Evolutionary conservation across 1,140 invertebrate genomes (phyloP).

Genomic region (Nebria ingens): DNA sequence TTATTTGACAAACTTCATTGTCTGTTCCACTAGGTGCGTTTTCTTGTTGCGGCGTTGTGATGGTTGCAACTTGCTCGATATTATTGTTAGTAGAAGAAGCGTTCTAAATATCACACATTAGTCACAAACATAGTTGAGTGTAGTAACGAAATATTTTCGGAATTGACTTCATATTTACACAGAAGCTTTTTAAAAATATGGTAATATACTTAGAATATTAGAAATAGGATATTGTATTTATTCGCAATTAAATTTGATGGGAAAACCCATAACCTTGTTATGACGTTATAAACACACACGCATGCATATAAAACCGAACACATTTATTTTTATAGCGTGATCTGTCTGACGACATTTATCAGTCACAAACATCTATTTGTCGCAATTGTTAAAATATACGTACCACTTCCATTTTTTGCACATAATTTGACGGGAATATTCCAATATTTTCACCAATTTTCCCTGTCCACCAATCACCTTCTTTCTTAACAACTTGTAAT

Average conservation of each 20-base stretch:
- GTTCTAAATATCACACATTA: constrained; percentile 16
- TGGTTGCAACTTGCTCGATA: constrained; percentile 4
- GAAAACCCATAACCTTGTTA: no score
- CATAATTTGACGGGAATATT: constrained; percentile 94
- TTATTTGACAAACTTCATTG: constrained; percentile 34
- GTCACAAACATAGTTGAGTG: constrained; percentile 13
- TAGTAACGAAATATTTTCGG: background rate
- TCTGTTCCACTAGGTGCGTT: constrained; percentile 22
- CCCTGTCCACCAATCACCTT: constrained; percentile 99
- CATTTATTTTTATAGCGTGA: no score
- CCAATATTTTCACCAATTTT: constrained; percentile 64
- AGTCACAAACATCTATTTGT: no score
- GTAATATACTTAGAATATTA: no score
- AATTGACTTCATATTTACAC: background rate
- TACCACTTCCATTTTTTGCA: constrained; percentile 52
- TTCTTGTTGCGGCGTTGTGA: constrained; percentile 12
- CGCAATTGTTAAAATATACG: constrained; percentile 18
- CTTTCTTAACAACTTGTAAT: constrained; percentile 75
- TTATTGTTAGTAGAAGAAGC: constrained; percentile 15
- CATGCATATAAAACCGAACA: no score
- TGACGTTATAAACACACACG: no score
- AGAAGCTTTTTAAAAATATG: no score
- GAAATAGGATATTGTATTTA: no score
- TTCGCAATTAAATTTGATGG: no score
- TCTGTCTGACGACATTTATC: no score